Base-by-base conservation (phyloP, 2,888 invertebrate genomes). In the Plagiodera versicolora region DNA sequence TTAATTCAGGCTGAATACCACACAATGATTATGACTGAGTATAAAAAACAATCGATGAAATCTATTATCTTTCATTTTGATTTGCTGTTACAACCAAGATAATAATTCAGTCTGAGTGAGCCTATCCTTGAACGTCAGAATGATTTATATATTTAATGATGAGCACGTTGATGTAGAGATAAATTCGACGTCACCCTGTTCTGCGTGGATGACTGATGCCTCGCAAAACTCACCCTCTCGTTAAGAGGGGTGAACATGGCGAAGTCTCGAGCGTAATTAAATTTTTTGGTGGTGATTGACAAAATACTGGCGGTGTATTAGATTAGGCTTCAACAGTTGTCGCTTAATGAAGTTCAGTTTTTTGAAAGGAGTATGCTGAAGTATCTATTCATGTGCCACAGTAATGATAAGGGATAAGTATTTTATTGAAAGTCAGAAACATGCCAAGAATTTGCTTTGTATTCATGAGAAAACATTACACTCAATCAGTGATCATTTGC, bases 121-220 rank as follows among this genome's bases (percentile, higher is more conserved):
- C n/a, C n/a, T n/a, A n/a, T n/a, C n/a, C n/a, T n/a, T n/a, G n/a
- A 32, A 32, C 9, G 32, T 32, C 32, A 32, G 32, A 32, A 9
- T 32, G 32, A 32, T 32, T 6, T 6, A 11, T 32, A 32, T 32
- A 32, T 67, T 66, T 63, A 60, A 63, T 60, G 63, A 56, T 58
- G 56, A 59, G 63, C 63, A 63, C 59, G 60, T 63, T 63, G 63
- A 59, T 60, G 63, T 59, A 54, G 50, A 47, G 58, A 56, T 53
- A 46, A 44, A 46, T 44, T 44, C 56, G 50, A 50, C 51, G 32
- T 51, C 57, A 46, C 10, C 9, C 32, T 32, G 24, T 11, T 32
- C 32, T 32, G 32, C 32, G 32, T 10, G 32, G 32, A 32, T 32
- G 32, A 32, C 10, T 11, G 32, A 32, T 32, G 32, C 32, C 32